Conservation (phyloP, 2,113 vertebrate genomes). For the Chaetura pelagica region DNA sequence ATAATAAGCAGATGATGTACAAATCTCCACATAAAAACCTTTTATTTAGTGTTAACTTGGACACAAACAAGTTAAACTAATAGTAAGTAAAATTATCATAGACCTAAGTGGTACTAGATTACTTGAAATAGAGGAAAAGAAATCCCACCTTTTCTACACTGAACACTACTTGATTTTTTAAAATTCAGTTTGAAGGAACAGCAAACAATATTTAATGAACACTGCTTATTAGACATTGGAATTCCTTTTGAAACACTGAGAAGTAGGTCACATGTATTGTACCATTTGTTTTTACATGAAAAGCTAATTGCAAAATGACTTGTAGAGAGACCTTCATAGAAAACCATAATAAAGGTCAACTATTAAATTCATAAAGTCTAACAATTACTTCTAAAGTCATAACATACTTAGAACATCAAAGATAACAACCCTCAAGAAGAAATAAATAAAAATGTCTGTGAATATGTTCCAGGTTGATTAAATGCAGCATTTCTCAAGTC, state of each 20-base stretch:
- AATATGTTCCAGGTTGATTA: background rate
- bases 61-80: background rate
- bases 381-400: background rate
- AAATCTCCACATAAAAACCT: background rate
- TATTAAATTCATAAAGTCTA: background rate
- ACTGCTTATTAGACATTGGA: background rate
- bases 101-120: background rate
- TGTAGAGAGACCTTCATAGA: background rate
- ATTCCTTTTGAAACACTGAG: conserved; percentile 12
- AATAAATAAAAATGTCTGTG: background rate
- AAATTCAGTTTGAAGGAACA: background rate
- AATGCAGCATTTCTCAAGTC: background rate
- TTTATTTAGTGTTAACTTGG: background rate
- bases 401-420: background rate
- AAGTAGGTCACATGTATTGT: conserved; percentile 15
- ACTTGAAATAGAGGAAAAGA: background rate
- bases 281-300: background rate
- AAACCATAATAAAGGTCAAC: background rate
- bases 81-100: background rate
- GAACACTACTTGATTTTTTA: background rate
- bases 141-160: background rate
- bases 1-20: background rate
- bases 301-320: conserved; percentile 18
- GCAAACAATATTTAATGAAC: background rate
- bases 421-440: background rate